Percentiles rank a stretch among this genome's conserved stretches.
Evolutionary conservation across 2,888 invertebrate genomes (phyloP).

Genomic region (Drepana falcataria): DNA sequence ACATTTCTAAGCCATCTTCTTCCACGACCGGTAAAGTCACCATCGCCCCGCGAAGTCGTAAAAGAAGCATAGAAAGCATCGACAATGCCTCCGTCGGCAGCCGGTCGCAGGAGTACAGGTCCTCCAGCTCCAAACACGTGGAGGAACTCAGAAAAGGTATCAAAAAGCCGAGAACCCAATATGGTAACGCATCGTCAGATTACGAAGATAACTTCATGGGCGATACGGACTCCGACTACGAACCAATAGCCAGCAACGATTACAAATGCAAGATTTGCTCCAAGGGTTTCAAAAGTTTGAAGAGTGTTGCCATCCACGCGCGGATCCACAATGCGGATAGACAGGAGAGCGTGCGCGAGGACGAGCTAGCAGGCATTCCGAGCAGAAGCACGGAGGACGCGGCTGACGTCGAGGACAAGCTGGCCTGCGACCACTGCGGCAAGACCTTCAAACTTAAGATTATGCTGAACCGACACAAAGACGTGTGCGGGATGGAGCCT

Average conservation of each 20-base stretch:
- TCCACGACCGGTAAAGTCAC: conserved; percentile 43
- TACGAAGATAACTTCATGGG: conserved; percentile 53
- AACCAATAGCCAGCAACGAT: conserved; percentile 37
- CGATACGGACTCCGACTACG: conserved; percentile 61
- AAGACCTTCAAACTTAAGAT: conserved; percentile 69
- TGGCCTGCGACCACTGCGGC: conserved; percentile 56
- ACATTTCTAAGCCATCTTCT: conserved; percentile 54
- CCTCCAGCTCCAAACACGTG: conserved; percentile 50
- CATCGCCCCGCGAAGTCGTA: conserved; percentile 40
- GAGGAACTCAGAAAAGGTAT: conserved; percentile 49
- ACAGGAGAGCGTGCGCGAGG: conserved; percentile 15
- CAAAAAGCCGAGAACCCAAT: conserved; percentile 41
- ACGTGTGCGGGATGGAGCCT: conserved; percentile 38
- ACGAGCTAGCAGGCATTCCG: conserved; percentile 28
- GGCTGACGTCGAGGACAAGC: conserved; percentile 45
- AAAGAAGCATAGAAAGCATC: conserved; percentile 56
- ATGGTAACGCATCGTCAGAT: conserved; percentile 49
- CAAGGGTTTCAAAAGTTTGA: conserved; percentile 38
- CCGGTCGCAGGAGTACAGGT: conserved; percentile 45
- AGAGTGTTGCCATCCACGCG: conserved; percentile 39
- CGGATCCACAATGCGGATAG: conserved; percentile 32
- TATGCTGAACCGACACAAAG: conserved; percentile 66
- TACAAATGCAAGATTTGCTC: conserved; percentile 50
- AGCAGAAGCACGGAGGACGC: conserved; percentile 31
- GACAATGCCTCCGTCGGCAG: conserved; percentile 51